Conservation (phyloP, 2,113 vertebrate species). For the Megaceryle maxima region DNA sequence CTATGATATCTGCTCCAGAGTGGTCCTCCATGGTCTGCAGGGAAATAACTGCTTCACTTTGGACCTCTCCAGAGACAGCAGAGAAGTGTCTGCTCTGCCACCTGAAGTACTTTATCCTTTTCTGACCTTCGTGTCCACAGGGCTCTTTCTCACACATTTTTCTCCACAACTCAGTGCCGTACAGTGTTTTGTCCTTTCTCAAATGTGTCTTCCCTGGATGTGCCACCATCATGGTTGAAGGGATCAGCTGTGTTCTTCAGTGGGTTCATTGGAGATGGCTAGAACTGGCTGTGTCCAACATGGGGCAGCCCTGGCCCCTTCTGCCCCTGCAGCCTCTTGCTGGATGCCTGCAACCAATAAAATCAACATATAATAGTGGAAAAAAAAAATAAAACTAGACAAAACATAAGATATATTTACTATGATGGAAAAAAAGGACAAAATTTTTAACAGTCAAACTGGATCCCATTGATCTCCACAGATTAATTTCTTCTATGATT, state of each 20-base stretch:
- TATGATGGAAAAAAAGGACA: background rate
- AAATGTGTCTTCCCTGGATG: background rate
- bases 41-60: too few relatives aligned
- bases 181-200: background rate
- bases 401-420: background rate
- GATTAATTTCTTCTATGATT: background rate
- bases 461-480: background rate
- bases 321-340: background rate
- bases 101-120: background rate
- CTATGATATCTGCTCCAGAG: background rate
- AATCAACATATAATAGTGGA: background rate
- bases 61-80: background rate
- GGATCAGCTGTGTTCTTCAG: background rate
- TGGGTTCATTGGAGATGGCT: accelerated
- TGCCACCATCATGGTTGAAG: too few relatives aligned
- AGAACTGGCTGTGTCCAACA: background rate
- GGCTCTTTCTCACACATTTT: background rate
- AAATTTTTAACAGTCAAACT: background rate
- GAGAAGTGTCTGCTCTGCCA: accelerated
- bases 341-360: accelerated
- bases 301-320: background rate
- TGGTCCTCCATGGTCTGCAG: background rate
- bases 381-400: background rate
- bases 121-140: background rate
- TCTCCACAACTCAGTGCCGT: too few relatives aligned